Evolutionary conservation across 2,888 invertebrate species (phyloP).

Genomic region (Ochlodes sylvanus): DNA sequence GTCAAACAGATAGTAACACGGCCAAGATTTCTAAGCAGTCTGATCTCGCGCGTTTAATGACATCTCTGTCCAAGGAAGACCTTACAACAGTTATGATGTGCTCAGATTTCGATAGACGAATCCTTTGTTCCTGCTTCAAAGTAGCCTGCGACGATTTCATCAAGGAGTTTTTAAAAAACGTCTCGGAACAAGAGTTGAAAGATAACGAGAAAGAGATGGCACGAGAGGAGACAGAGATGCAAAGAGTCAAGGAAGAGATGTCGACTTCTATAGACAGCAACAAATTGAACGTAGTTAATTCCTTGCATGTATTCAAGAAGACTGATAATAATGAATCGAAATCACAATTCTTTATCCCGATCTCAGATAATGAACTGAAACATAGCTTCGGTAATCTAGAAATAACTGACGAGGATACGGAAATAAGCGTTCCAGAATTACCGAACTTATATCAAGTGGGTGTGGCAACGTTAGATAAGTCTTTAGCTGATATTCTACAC

Average conservation of each 20-base stretch:
- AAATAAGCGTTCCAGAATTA: slow-evolving; percentile 67
- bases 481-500: slow-evolving; percentile 66
- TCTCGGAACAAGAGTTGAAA: slow-evolving; percentile 66
- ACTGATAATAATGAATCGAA: slow-evolving; percentile 75
- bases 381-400: slow-evolving; percentile 73
- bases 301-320: slow-evolving; percentile 75
- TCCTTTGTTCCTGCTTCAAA: slow-evolving; percentile 79
- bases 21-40: slow-evolving; percentile 65
- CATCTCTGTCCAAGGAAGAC: slow-evolving; percentile 66
- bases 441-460: slow-evolving; percentile 67
- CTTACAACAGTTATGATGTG: slow-evolving; percentile 76
- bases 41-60: slow-evolving; percentile 65
- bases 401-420: slow-evolving; percentile 69
- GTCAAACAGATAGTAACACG: slow-evolving; percentile 58
- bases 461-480: slow-evolving; percentile 65
- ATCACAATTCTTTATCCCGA: slow-evolving; percentile 80
- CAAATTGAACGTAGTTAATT: slow-evolving; percentile 71
- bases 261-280: slow-evolving; percentile 74
- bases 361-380: slow-evolving; percentile 64
- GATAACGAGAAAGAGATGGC: slow-evolving; percentile 66
- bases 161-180: slow-evolving; percentile 65
- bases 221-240: slow-evolving; percentile 60
- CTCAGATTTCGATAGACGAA: slow-evolving; percentile 78
- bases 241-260: slow-evolving; percentile 65
- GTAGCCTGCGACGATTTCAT: slow-evolving; percentile 79